phyloP scores from a whole-genome alignment of 1,140 invertebrate species.

The Drosophila malerkotliana region DNA sequence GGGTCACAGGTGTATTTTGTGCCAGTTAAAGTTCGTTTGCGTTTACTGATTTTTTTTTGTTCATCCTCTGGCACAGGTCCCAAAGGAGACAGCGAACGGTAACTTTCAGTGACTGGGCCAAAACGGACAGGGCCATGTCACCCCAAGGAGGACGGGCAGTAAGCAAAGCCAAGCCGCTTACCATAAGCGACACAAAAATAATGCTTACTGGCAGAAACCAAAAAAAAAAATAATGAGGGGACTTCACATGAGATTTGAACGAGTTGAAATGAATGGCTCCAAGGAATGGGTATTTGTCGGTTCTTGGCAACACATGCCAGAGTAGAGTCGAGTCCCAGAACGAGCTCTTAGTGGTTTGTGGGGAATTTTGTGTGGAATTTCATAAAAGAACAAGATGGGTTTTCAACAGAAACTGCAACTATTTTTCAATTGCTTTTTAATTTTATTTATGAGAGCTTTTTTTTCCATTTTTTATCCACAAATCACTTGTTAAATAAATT shows the following conservation, averaged over 20 bases:
- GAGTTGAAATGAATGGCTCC: conserved; percentile 41
- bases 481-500: not conserved
- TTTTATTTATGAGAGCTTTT: not conserved
- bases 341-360: conserved; percentile 8
- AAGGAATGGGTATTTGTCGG: conserved; percentile 5
- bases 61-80: conserved; percentile 21
- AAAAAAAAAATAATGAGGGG: conserved; percentile 39
- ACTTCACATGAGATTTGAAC: conserved; percentile 45
- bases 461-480: not conserved
- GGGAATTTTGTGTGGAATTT: conserved; percentile 19
- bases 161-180: conserved; percentile 14
- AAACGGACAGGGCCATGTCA: conserved; percentile 44
- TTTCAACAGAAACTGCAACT: not conserved
- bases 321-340: conserved; percentile 28
- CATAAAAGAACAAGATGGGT: conserved; percentile 4
- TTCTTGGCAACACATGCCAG: conserved; percentile 4
- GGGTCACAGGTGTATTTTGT: conserved; percentile 75
- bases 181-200: conserved; percentile 44
- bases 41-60: conserved; percentile 1
- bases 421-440: not conserved
- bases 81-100: conserved; percentile 21
- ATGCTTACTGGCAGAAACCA: conserved; percentile 35
- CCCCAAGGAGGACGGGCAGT: conserved; percentile 7
- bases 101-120: conserved; percentile 29
- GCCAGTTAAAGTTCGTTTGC: conserved; percentile 67